Percentiles rank a stretch among this genome's conserved stretches.
Conservation (phyloP, 2,113 vertebrate species). For the Dendropsophus ebraccatus region DNA sequence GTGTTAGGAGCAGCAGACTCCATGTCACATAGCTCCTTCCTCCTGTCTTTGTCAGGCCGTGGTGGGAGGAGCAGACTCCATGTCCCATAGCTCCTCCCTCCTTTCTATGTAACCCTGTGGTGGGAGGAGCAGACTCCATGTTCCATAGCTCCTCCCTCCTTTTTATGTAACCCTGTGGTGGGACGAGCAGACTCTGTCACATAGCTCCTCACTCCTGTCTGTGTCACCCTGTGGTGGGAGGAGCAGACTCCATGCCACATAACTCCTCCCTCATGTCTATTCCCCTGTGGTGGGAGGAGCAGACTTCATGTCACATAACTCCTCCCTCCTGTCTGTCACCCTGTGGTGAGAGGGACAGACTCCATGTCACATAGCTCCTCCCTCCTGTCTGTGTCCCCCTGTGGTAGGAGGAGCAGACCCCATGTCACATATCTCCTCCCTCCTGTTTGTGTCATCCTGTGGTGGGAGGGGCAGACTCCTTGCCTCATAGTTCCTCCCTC, state of each 20-base stretch:
- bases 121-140: background rate
- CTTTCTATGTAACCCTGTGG: background rate
- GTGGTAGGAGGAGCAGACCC: no score
- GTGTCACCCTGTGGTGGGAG: no score
- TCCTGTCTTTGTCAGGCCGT: no score
- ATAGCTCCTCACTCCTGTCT: no score
- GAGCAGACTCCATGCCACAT: no score
- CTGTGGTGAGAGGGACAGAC: background rate
- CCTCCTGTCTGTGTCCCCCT: no score
- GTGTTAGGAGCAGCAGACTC: background rate
- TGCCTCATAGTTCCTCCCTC: no score
- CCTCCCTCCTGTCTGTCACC: background rate
- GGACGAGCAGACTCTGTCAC: background rate
- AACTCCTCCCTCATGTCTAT: background rate
- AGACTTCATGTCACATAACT: background rate
- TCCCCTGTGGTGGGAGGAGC: background rate
- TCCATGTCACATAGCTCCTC: background rate
- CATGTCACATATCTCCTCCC: no score
- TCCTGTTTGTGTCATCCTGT: no score
- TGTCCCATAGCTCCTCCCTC: background rate
- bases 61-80: background rate
- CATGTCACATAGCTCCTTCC: no score
- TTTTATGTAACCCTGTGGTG: background rate
- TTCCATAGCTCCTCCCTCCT: background rate
- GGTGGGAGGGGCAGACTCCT: no score